Evolutionary conservation across 2,113 vertebrate species (phyloP), one percentile per base, ranked within the genome.

Genomic region (Cynocephalus volans): DNA sequence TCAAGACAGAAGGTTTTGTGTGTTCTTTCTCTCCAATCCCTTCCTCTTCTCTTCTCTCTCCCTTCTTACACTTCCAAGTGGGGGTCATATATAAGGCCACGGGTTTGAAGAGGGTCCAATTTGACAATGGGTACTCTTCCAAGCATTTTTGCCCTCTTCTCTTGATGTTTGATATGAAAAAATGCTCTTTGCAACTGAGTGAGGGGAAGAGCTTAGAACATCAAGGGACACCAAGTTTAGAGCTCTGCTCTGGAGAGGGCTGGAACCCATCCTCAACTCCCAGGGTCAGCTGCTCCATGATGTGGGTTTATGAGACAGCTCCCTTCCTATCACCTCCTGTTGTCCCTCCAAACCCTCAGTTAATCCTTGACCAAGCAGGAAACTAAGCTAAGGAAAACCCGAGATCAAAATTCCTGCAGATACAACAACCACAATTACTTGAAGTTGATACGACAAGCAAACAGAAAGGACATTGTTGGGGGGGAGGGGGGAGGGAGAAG

Each of bases 201-300:
- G 13, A 17, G 26, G 41, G 56, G 33, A 56, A 52, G 13, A 69
- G 50, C 28, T 41, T 26, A 58, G 72, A 48, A 12, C 67, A 64
- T 9, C n/a, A 15, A 13, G 24, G 19, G 45, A 24, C 1, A 17
- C 19, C 28, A 33, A 26, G 21, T 21, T 85, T n/a, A 31, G 33
- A 58, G 17, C 48, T 45, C 36, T 28, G 26, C 50, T 41, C 17
- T 31, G 11, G n/a, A 41, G 26, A 2, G 8, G 12, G 56, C 21
- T 65, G 10, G 31, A 19, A 17, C 17, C 21, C 3, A 28, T 9
- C 11, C 6, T 72, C n/a, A 2, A 10, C 12, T 24, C 18, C 26
- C 11, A 11, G 54, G 36, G 10, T 26, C 31, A 58, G 31, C 21
- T 17, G 24, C 15, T 45, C 1, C 3, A 0, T 0, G 10, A 50